These are phyloP conservation scores for Hormaphis cornu DNA, from an alignment of 1,140 invertebrate species.

Conservation along the genomic window DNA sequence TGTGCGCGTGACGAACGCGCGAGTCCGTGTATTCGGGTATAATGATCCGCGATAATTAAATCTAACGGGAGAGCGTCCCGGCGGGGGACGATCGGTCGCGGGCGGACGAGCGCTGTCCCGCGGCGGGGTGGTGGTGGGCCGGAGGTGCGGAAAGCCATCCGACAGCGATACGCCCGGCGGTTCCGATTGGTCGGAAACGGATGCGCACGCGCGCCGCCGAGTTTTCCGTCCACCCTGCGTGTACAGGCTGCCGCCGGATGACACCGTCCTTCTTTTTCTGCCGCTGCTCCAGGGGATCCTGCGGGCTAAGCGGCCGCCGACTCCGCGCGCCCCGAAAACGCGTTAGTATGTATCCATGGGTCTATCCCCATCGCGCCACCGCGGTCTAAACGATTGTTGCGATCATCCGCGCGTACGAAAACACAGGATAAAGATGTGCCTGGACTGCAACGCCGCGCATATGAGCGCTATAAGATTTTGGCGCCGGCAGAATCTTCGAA, in stretches of 20 bases:
- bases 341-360: too few relatives aligned
- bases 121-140: not conserved
- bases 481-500: too few relatives aligned
- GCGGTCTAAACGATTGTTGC: too few relatives aligned
- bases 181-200: slow-evolving; percentile 25
- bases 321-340: too few relatives aligned
- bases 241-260: not conserved
- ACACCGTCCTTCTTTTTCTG: slow-evolving; percentile 17
- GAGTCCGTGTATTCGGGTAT: slow-evolving; percentile 3
- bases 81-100: not conserved
- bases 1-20: not conserved
- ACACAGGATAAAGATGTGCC: too few relatives aligned
- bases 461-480: too few relatives aligned
- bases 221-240: not conserved
- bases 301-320: not conserved
- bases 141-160: not conserved
- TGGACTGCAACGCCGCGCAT: too few relatives aligned
- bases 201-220: slow-evolving; percentile 11
- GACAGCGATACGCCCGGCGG: slow-evolving; percentile 19
- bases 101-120: not conserved
- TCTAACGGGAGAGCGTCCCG: slow-evolving; percentile 4
- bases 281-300: not conserved
- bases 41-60: slow-evolving; percentile 32
- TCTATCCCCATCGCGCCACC: not conserved
- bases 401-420: too few relatives aligned